Base-by-base conservation (phyloP, 2,888 invertebrate species). In the Chesias legatella region DNA sequence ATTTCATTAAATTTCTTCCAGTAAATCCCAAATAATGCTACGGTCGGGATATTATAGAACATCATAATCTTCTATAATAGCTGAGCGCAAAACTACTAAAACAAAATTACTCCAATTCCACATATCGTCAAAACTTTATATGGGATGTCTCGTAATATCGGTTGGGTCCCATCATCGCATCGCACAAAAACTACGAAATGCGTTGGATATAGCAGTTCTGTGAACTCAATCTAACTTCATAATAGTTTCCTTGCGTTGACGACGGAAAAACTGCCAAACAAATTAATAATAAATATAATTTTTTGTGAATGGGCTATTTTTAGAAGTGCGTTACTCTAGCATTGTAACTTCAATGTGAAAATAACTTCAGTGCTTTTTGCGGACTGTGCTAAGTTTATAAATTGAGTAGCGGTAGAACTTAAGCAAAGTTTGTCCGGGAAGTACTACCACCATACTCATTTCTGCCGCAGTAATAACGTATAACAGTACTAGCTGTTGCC, bases 181-280 rank as follows among this genome's bases (percentile, higher is more conserved):
- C 43, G 49, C 55, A 63, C 71, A 68, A 71, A 65, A 58, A 54
- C 32, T 58, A 57, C 58, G 52, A 70, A 67, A 66, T 58, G 57
- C 59, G 63, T 60, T 46, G 37, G 47, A 48, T 51, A 61, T 46
- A 55, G 53, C 54, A 60, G 63, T 69, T 63, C 33, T 36, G 48
- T 56, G 56, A 77, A 77, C 77, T 74, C 73, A 75, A 76, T 78
- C 71, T 78, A 77, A 78, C 68, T 78, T 78, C 73, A 69, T 69
- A 77, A 74, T 73, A 75, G 76, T 75, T 77, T 60, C 41, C 51
- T 59, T 57, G 54, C 44, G 56, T 59, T 60, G 57, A 58, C 51
- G 56, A 50, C 54, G 40, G 38, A 48, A 42, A 53, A 57, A 56
- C 56, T 58, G 34, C 34, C 33, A 30, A 52, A 48, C 47, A 43